A percentile compares a stretch with the other conserved stretches of the same genome.
Evolutionary conservation across 2,888 invertebrate species (phyloP).

Genomic region (Cinara cedri): DNA sequence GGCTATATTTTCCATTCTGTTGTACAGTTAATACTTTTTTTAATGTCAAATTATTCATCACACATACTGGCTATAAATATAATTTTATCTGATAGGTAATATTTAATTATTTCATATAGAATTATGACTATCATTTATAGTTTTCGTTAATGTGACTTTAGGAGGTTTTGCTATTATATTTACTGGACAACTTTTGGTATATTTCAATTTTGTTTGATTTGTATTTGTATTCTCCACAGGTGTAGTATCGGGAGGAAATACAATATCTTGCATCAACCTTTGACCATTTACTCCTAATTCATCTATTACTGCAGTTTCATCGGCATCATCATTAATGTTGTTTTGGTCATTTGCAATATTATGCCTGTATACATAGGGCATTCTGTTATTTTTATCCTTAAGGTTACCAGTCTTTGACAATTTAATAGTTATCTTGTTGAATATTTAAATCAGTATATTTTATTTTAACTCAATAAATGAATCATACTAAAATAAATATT

Average conservation of each 20-base stretch:
- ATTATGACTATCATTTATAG: not conserved
- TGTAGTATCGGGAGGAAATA: not conserved
- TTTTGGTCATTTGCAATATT: no score
- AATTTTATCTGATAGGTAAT: not conserved
- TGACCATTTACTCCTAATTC: constrained; percentile 24
- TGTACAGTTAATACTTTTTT: no score
- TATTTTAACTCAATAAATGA: no score
- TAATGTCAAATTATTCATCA: no score
- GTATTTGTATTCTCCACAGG: not conserved
- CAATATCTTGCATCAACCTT: not conserved
- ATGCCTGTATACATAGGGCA: not conserved
- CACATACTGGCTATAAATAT: not conserved
- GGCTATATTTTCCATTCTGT: no score
- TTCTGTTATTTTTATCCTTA: no score
- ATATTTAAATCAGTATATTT: no score
- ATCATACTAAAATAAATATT: no score
- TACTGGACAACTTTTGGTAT: not conserved
- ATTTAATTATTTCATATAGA: constrained; percentile 21
- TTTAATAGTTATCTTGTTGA: no score
- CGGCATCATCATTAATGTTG: not conserved
- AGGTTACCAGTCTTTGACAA: no score
- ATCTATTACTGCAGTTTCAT: not conserved
- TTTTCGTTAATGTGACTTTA: not conserved
- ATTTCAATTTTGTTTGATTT: not conserved
- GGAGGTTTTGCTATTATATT: not conserved